Base-by-base conservation (phyloP, 2,888 invertebrate species). In the Drosophila merina region DNA sequence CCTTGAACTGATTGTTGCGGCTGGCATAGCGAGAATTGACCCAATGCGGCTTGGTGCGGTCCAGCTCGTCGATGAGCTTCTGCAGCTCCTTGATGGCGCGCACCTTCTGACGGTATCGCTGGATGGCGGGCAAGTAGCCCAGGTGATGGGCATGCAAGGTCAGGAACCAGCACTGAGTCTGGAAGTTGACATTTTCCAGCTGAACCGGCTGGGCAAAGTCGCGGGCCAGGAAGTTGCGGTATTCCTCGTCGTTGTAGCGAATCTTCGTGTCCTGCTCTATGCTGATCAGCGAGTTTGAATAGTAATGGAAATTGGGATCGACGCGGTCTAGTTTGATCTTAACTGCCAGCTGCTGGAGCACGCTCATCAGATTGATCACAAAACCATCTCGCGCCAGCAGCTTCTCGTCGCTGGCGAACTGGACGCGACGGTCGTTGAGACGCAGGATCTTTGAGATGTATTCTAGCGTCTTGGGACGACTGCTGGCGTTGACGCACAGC, bases 131-230 rank as follows among this genome's bases (percentile, higher is more conserved):
- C 76, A 98, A 93, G 57, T 99, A 94, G 7, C 97, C 96, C 63
- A 99, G 93, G 90, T 99, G 98, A 91, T 98, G 98, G 91, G 97
- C 96, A 91, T 98, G 97, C 42, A 99, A 93, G 0, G 99, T 98
- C 49, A 99, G 93, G 92, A 98, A 99, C 97, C 99, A 99, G 90
- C 99, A 99, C 79, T 98, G 97, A 0, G 99, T 98, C 74, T 97
- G 96, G 92, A 99, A 99, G 88, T 97, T 98, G 2, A 96, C 96
- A 97, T 72, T 95, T 94, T 45, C 57, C 26, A 26, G 10, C 25
- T 9, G 44, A 8, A 60, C 80, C 4, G 75, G 74, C 3, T 51
- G 14, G 7, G 73, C 30, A 10, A 86, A 90, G 9, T 87, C 77
- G 6, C 84, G 86, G 25, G 89, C 84, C 30, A 90, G 60, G 57